Conservation (phyloP, 2,113 vertebrate genomes). For the Arothron firmamentum region DNA sequence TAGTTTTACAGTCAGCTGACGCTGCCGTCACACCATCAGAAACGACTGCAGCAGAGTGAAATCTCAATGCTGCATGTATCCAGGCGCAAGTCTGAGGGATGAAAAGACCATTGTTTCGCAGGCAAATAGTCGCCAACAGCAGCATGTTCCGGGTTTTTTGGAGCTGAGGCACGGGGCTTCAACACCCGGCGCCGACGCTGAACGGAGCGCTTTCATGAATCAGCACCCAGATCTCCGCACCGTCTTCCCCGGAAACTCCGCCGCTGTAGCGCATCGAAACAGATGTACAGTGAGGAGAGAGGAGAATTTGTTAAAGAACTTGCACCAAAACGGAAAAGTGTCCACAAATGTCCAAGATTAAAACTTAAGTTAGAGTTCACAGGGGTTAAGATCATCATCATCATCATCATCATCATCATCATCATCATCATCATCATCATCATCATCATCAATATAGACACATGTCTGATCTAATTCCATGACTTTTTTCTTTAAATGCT, state of each 20-base stretch:
- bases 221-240: neutral
- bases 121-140: constrained; percentile 16
- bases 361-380: no score
- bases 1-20: constrained; percentile 57
- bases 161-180: constrained; percentile 14
- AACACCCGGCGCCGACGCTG: neutral
- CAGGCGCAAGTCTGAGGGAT: constrained; percentile 10
- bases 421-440: no score
- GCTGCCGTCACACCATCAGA: constrained; percentile 3
- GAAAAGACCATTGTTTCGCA: constrained; percentile 30
- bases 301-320: no score
- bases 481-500: neutral
- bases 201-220: neutral
- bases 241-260: neutral
- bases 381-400: no score
- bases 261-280: no score
- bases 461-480: no score
- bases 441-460: no score
- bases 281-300: no score
- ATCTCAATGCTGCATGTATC: constrained; percentile 9
- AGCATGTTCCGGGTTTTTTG: constrained; percentile 50
- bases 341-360: no score
- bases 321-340: no score
- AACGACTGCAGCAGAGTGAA: constrained; percentile 13
- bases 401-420: no score